Conservation (phyloP, 1,140 invertebrate genomes). For the Drosophila malerkotliana region DNA sequence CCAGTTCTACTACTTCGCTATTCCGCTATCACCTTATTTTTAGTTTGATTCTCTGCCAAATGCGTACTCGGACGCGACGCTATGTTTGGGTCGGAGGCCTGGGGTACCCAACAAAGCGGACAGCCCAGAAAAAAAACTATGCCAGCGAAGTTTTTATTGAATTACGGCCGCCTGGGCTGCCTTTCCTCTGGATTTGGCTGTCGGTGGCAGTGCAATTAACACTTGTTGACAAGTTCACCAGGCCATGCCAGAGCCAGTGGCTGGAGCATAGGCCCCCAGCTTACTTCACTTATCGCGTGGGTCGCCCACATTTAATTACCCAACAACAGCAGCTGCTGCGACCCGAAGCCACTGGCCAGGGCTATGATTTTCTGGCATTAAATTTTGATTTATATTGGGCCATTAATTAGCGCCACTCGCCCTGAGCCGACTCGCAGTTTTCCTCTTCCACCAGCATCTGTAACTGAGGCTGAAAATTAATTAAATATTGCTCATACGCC, state of each 20-base stretch:
- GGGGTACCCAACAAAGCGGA: not conserved
- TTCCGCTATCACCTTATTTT: constrained; percentile 22
- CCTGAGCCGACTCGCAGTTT: constrained; percentile 19
- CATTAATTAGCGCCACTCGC: constrained; percentile 61
- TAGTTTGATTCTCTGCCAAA: constrained; percentile 15
- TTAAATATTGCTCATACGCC: constrained; percentile 51
- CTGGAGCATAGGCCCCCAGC: constrained; percentile 21
- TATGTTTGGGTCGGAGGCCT: constrained; percentile 4
- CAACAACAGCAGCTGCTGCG: constrained; percentile 16
- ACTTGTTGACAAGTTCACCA: constrained; percentile 77
- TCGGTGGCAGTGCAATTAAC: constrained; percentile 63
- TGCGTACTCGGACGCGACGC: constrained; percentile 2
- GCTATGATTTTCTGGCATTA: constrained; percentile 71
- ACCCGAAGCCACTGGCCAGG: constrained; percentile 4
- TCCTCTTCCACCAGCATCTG: constrained; percentile 5
- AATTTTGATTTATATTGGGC: constrained; percentile 67
- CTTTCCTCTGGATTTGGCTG: constrained; percentile 24
- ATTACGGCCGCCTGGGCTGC: constrained; percentile 4
- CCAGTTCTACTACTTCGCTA: constrained; percentile 5
- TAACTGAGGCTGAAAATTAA: constrained; percentile 46
- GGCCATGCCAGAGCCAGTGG: constrained; percentile 40
- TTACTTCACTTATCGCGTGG: constrained; percentile 50
- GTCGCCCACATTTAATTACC: constrained; percentile 41
- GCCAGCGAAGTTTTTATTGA: constrained; percentile 32
- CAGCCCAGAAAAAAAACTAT: constrained; percentile 16